Percentiles rank a stretch among this genome's conserved stretches.
Evolutionary conservation across 1,140 invertebrate species (phyloP).

Genomic region (Scaptomyza pallida): DNA sequence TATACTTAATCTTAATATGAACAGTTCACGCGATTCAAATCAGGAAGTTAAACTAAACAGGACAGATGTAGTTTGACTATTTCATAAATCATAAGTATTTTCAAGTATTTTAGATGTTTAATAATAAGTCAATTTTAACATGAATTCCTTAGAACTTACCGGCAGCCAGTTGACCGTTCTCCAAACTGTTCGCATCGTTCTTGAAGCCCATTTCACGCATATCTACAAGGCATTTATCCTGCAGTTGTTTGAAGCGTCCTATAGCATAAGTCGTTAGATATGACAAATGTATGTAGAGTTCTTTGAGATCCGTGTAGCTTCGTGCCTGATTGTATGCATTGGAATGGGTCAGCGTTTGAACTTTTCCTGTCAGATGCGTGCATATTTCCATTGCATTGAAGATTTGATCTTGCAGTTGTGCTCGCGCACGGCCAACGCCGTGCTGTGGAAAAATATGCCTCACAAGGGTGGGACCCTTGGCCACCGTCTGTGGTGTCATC

Average conservation of each 20-base stretch:
- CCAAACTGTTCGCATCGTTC: conserved; percentile 78
- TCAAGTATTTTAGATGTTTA: too few species aligned
- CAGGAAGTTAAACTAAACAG: too few species aligned
- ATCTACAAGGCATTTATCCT: conserved; percentile 79
- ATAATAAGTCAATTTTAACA: too few species aligned
- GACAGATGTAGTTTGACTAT: too few species aligned
- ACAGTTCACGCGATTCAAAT: neutral
- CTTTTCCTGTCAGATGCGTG: conserved; percentile 77
- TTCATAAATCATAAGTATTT: too few species aligned
- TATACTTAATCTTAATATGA: neutral
- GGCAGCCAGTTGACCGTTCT: conserved; percentile 80
- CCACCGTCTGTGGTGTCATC: conserved; percentile 8
- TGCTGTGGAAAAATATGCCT: conserved; percentile 58
- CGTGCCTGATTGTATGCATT: conserved; percentile 80
- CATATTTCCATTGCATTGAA: conserved; percentile 83
- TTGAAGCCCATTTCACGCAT: conserved; percentile 81
- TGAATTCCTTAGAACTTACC: conserved; percentile 63
- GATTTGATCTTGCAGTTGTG: conserved; percentile 77
- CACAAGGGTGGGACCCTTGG: conserved; percentile 42
- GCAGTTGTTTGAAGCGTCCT: conserved; percentile 77
- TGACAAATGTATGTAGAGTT: conserved; percentile 83
- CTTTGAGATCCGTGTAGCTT: conserved; percentile 75
- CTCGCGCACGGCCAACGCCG: conserved; percentile 63
- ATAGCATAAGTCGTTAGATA: conserved; percentile 83
- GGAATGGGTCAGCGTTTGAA: conserved; percentile 79